Conservation (phyloP, 2,888 invertebrate species). For the Itoplectis maculator region DNA sequence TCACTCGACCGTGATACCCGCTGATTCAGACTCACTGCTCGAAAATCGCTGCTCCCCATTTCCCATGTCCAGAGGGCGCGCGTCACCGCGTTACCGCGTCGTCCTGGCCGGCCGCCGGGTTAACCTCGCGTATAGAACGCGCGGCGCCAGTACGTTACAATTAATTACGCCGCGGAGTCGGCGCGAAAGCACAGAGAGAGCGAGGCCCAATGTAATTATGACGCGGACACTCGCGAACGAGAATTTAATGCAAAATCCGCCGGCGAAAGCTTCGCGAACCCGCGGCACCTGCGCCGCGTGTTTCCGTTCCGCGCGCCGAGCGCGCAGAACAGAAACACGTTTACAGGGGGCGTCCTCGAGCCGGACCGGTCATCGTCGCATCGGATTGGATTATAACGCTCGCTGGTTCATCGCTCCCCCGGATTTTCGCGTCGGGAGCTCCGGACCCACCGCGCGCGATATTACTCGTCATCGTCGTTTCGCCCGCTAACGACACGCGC, state of each 20-base stretch:
- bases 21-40: too few species aligned
- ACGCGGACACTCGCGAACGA: constrained; percentile 61
- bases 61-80: too few species aligned
- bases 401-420: constrained; percentile 24
- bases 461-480: constrained; percentile 21
- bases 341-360: constrained; percentile 21
- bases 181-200: too few species aligned
- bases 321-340: too few species aligned
- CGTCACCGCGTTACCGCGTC: too few species aligned
- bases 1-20: too few species aligned
- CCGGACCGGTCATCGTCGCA: constrained; percentile 27
- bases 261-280: constrained; percentile 1
- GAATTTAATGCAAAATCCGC: constrained; percentile 55
- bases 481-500: not conserved
- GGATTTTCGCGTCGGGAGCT: constrained; percentile 32
- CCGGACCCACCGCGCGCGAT: constrained; percentile 11
- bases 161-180: constrained; percentile 54
- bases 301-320: too few species aligned
- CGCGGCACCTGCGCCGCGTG: not conserved
- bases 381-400: constrained; percentile 49
- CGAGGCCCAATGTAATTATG: constrained; percentile 58
- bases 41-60: too few species aligned
- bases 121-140: constrained; percentile 50
- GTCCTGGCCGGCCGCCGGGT: not conserved
- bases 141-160: constrained; percentile 55